phyloP scores from a whole-genome alignment of 1,140 invertebrate genomes.

The Leucophenga varia region DNA sequence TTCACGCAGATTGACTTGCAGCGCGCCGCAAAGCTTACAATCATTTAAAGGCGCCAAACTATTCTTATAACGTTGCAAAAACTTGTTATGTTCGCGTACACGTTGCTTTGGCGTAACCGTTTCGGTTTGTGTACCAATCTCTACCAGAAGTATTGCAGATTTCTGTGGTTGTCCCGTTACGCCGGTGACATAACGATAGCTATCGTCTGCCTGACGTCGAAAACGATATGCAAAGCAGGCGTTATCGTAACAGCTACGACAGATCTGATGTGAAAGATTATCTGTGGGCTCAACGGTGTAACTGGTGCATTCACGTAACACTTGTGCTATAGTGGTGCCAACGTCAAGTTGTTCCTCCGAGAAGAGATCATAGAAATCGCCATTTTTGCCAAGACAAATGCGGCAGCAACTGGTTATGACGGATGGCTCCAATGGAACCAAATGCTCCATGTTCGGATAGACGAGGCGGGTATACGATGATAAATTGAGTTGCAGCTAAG shows the following conservation, averaged over 20 bases:
- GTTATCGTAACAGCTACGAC: conserved; percentile 6
- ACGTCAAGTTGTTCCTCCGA: conserved; percentile 1
- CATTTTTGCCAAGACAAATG: conserved; percentile 12
- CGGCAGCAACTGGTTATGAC: conserved; percentile 1
- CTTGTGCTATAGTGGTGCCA: conserved; percentile 8
- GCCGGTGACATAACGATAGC: conserved; percentile 2
- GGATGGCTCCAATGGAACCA: too few species aligned
- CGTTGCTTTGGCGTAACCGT: background rate
- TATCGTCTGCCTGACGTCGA: conserved; percentile 10
- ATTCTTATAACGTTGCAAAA: too few species aligned
- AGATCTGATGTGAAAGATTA: conserved; percentile 11
- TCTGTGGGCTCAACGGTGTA: conserved; percentile 10
- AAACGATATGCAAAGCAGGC: conserved; percentile 13
- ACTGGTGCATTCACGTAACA: conserved; percentile 13
- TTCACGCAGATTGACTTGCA: conserved; percentile 8
- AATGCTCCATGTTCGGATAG: too few species aligned
- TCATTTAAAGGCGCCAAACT: conserved; percentile 4
- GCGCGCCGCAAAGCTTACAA: conserved; percentile 9
- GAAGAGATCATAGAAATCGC: conserved; percentile 15
- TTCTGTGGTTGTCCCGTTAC: background rate
- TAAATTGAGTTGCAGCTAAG: background rate
- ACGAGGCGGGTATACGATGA: too few species aligned
- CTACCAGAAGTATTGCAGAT: background rate
- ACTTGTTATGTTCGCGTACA: too few species aligned
- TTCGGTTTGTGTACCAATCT: conserved; percentile 18